Conservation (phyloP, 2,113 vertebrate genomes). For the Dipodomys stephensi region DNA sequence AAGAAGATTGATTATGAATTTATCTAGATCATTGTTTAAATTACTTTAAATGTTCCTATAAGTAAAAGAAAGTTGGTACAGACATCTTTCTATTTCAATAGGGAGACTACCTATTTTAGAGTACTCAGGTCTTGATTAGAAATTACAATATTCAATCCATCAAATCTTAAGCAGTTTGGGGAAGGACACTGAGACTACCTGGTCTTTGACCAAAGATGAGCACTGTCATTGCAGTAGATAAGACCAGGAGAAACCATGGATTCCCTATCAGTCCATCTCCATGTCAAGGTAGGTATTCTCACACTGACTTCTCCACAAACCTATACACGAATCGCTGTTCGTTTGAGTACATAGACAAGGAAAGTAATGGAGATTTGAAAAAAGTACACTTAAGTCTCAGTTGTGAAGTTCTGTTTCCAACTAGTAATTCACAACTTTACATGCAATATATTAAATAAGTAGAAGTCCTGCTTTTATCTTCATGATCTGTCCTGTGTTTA, state of each 20-base stretch:
- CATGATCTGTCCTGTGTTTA: not conserved
- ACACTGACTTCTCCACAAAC: not conserved
- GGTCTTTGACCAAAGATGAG: not conserved
- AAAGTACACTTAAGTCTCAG: constrained; percentile 13
- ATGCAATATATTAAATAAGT: not conserved
- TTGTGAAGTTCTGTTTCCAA: not conserved
- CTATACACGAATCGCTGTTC: not conserved
- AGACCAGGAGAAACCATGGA: not conserved
- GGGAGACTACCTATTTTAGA: not conserved
- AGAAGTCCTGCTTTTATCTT: not conserved
- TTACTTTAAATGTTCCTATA: not conserved
- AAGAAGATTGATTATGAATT: not conserved
- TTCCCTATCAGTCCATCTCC: too few relatives aligned
- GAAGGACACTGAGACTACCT: not conserved
- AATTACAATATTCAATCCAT: not conserved
- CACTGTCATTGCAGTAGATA: not conserved
- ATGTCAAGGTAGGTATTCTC: not conserved
- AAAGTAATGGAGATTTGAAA: not conserved
- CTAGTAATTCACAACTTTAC: not conserved
- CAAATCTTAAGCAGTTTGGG: not conserved
- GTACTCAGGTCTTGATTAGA: not conserved
- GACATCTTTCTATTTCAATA: not conserved
- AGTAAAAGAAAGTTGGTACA: not conserved
- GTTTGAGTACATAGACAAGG: not conserved
- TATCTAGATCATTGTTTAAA: not conserved